Percentiles rank a stretch among this genome's conserved stretches.
Evolutionary conservation across 2,113 vertebrate genomes (phyloP).

Genomic region (Macaca nemestrina): DNA sequence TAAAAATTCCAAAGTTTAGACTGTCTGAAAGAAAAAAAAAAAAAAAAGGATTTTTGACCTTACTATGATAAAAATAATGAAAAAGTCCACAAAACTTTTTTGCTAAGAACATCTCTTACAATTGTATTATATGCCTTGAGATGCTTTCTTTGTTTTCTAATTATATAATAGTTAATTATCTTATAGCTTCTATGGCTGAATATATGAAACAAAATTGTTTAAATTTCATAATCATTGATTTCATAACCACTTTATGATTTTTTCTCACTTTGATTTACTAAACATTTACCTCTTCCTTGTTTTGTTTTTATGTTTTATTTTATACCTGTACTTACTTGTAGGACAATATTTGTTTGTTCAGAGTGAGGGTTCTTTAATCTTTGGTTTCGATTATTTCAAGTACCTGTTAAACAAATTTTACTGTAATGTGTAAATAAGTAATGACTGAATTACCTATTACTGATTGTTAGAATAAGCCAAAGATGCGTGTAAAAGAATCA

Average conservation of each 20-base stretch:
- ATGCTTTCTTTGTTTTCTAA: background rate
- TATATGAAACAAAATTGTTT: background rate
- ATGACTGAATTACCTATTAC: background rate
- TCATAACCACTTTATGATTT: background rate
- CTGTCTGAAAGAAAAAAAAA: background rate
- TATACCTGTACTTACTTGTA: background rate
- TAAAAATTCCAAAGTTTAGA: background rate
- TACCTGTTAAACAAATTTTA: background rate
- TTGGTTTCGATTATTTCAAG: background rate
- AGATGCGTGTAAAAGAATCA: background rate
- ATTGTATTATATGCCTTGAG: background rate
- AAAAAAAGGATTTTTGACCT: background rate
- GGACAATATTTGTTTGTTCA: background rate
- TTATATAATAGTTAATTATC: background rate
- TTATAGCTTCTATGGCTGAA: background rate
- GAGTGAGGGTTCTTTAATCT: background rate
- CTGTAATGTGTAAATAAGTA: background rate
- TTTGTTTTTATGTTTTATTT: conserved; percentile 9
- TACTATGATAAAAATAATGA: background rate
- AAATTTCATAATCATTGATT: background rate
- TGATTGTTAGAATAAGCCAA: background rate
- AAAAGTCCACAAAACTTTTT: background rate
- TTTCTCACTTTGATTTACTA: background rate
- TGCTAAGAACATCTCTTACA: background rate
- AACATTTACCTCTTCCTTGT: background rate